Percentiles rank a stretch among this genome's conserved stretches.
These are phyloP conservation scores for Decapterus maruadsi DNA, from an alignment of 2,797 vertebrate genomes.

Conservation along the genomic window DNA sequence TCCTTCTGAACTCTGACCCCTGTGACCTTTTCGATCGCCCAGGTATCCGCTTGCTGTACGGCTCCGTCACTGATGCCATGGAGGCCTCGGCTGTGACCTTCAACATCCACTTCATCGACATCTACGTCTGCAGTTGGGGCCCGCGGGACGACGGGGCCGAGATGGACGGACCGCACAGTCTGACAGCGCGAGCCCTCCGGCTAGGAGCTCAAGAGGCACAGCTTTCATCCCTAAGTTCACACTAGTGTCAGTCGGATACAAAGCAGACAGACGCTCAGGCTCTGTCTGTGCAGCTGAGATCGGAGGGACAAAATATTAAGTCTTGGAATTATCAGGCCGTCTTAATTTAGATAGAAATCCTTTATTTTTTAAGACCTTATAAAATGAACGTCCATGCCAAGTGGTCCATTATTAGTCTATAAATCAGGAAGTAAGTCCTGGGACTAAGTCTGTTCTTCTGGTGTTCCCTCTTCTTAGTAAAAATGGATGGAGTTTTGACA, in stretches of 20 bases:
- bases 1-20: constrained; percentile 45
- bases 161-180: constrained; percentile 74
- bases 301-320: constrained; percentile 18
- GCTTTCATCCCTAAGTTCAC: constrained; percentile 63
- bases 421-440: not conserved
- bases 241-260: constrained; percentile 43
- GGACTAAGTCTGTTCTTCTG: not conserved
- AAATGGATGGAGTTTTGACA: not conserved
- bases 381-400: not conserved
- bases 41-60: constrained; percentile 78
- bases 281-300: constrained; percentile 33
- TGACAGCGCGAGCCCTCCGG: constrained; percentile 70
- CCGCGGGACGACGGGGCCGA: constrained; percentile 72
- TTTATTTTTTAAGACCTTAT: constrained; percentile 9
- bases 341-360: constrained; percentile 6
- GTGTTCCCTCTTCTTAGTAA: not conserved
- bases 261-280: constrained; percentile 39
- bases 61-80: constrained; percentile 76
- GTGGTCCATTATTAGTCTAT: not conserved
- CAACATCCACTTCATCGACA: constrained; percentile 79
- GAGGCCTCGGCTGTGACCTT: constrained; percentile 81
- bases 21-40: constrained; percentile 47
- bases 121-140: constrained; percentile 81
- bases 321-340: not conserved
- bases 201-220: constrained; percentile 71